phyloP scores from a whole-genome alignment of 1,140 invertebrate species.

The Drosophila baimaii region DNA sequence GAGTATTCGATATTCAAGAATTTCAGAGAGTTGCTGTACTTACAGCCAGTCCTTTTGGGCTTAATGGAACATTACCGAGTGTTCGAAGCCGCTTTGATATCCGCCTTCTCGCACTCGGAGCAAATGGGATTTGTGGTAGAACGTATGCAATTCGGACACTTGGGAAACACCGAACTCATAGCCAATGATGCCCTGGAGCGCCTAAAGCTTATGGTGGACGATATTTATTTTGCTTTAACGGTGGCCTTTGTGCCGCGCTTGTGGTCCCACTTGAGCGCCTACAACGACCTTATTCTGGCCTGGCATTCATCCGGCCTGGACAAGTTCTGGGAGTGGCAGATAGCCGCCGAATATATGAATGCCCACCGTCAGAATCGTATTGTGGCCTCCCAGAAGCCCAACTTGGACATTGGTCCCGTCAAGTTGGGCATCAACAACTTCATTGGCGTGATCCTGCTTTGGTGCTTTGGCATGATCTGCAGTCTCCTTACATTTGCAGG shows the following conservation, averaged over 20 bases:
- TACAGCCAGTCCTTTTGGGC: conserved; percentile 51
- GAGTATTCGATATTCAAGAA: neutral
- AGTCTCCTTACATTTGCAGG: conserved; percentile 58
- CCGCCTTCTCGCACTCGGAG: conserved; percentile 52
- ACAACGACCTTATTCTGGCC: conserved; percentile 59
- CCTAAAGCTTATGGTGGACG: conserved; percentile 75
- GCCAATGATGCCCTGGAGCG: conserved; percentile 60
- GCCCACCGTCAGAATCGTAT: conserved; percentile 70
- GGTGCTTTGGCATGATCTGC: conserved; percentile 69
- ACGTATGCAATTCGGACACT: conserved; percentile 69
- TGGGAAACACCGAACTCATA: conserved; percentile 67
- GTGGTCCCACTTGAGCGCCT: conserved; percentile 60
- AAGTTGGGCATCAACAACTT: conserved; percentile 71
- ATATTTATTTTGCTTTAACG: conserved; percentile 65
- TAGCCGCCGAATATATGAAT: conserved; percentile 67
- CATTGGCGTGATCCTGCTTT: conserved; percentile 64
- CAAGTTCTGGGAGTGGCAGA: conserved; percentile 79
- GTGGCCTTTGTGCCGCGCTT: conserved; percentile 68
- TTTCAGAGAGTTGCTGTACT: neutral
- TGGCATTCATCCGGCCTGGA: conserved; percentile 76
- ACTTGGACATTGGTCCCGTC: conserved; percentile 69
- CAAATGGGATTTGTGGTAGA: conserved; percentile 77
- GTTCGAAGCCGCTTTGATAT: conserved; percentile 46
- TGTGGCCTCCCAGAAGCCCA: conserved; percentile 49
- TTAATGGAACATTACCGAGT: conserved; percentile 56